These are phyloP conservation scores for Cryptoleucopteryx plumbea DNA, from an alignment of 2,113 vertebrate genomes.

Conservation along the genomic window DNA sequence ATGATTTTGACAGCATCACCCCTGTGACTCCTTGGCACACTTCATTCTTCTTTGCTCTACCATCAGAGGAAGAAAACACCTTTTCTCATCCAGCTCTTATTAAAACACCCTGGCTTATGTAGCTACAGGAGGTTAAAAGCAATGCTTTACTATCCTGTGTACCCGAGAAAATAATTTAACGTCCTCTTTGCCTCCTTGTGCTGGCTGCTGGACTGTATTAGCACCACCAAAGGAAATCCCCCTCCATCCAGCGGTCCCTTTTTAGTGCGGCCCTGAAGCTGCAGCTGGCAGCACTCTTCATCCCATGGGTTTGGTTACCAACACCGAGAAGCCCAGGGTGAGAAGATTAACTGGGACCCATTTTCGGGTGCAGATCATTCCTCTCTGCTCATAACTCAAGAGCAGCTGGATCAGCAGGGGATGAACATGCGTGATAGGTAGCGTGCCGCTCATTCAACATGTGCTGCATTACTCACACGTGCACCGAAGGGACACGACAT, in stretches of 20 bases:
- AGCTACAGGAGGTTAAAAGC: neutral
- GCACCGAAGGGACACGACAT: neutral
- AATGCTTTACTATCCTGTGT: neutral
- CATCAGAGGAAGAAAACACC: neutral
- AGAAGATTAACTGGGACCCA: neutral
- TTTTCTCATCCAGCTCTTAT: neutral
- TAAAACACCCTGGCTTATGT: neutral
- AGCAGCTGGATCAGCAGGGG: neutral
- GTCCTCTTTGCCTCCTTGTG: neutral
- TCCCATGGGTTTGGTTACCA: neutral
- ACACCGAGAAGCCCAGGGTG: neutral
- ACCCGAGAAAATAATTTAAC: neutral
- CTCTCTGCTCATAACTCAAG: neutral
- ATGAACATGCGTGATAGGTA: rapidly evolving
- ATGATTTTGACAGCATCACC: neutral
- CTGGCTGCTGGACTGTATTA: neutral
- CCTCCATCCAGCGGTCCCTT: rapidly evolving
- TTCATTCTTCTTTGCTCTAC: neutral
- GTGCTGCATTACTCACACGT: rapidly evolving
- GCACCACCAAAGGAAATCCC: neutral
- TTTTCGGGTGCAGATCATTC: neutral
- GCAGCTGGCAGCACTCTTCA: neutral
- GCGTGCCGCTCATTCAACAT: rapidly evolving
- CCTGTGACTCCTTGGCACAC: neutral
- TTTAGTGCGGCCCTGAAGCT: neutral